Evolutionary conservation across 1,140 invertebrate species (phyloP), one percentile per base, ranked within the genome.

Genomic region (Nixonia krombeini): DNA sequence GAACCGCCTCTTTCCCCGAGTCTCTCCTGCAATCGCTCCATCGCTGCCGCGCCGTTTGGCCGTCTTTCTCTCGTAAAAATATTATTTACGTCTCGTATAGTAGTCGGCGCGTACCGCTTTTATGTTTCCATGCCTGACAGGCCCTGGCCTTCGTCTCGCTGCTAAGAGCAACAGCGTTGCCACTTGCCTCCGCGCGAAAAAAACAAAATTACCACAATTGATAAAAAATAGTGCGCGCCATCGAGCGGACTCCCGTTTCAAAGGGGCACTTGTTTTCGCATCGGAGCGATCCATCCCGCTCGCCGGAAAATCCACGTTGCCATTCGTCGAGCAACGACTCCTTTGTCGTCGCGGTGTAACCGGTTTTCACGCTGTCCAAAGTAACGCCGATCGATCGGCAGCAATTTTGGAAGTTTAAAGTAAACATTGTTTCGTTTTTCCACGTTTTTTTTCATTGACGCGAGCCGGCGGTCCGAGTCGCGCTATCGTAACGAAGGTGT

Each of bases 141-240:
- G 35, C 4, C 35, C 35, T 15, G 12, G 35, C 35, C 35, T 37
- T 37, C 35, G 35, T 37, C 12, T 13, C 35, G 35, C 35, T 15
- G 12, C 16, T 13, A 37, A 37, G 35, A 37, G 35, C 35, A 37
- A 37, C n/a, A n/a, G n/a, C 35, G 35, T 37, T 37, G 35, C 35
- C 35, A 37, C 35, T 37, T 15, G 12, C 7, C 35, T 6, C 9
- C 9, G 25, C 35, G 12, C 16, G 16, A 15, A 15, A 37, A 15
- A 13, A n/a, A n/a, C n/a, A n/a, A n/a, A 37, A 37, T 37, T 37
- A 37, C 35, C 5, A 15, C 35, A 37, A 37, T 13, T 37, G 8
- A 37, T 37, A n/a, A 26, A 26, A 26, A 26, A 9, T 26, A 26
- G 9, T 26, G 25, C 25, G 9, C 25, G 25, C 25, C 4, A 9